Conservation (phyloP, 2,888 invertebrate genomes). For the Rhopalosiphum nymphaeae region DNA sequence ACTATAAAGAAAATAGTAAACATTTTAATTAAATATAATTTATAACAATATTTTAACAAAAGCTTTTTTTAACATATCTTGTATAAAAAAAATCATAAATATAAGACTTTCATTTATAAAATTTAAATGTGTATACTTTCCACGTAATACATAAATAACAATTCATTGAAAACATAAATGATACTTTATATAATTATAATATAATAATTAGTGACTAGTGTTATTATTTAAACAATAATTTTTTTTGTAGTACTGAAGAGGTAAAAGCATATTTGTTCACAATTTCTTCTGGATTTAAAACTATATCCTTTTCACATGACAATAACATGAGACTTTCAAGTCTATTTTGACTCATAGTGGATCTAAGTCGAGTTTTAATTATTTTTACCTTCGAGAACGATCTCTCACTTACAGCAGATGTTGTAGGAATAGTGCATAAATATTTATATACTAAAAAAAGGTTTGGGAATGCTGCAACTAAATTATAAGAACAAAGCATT, state of each 20-base stretch:
- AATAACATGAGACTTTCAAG: conserved; percentile 21
- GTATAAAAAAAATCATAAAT: background rate
- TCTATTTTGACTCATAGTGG: background rate
- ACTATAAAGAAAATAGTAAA: background rate
- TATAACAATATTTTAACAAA: background rate
- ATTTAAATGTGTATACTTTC: background rate
- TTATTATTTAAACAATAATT: conserved; percentile 20
- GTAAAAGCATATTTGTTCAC: conserved; percentile 1
- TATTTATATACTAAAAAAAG: conserved; percentile 27
- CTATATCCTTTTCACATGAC: conserved; percentile 21
- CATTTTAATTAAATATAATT: background rate
- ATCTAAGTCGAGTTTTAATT: conserved; percentile 14
- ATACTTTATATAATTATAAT: background rate
- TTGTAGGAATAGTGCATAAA: conserved; percentile 20
- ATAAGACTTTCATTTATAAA: background rate
- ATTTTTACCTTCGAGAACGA: background rate
- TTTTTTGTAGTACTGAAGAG: background rate
- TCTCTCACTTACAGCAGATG: background rate
- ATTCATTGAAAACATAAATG: background rate
- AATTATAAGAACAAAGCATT: background rate
- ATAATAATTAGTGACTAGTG: too few relatives aligned
- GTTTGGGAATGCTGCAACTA: conserved; percentile 22
- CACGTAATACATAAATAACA: background rate
- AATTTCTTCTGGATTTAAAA: background rate
- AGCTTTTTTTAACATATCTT: background rate